phyloP scores from a whole-genome alignment of 2,888 invertebrate species.

The Allygus modestus region DNA sequence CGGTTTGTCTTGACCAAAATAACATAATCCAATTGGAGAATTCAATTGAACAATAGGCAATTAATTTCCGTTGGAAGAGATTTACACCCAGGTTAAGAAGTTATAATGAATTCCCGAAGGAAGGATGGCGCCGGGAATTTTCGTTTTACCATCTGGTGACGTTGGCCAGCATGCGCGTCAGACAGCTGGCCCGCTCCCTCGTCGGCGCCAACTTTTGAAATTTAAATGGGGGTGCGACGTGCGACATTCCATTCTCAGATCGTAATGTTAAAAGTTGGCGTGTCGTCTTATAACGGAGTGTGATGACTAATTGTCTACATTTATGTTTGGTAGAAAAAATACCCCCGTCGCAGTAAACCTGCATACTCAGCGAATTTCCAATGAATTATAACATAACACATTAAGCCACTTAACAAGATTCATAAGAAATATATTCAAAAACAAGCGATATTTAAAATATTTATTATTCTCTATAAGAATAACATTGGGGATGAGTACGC shows the following conservation, averaged over 20 bases:
- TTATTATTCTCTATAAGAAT: no score
- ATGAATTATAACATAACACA: no score
- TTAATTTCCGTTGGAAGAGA: background rate
- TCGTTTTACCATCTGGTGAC: background rate
- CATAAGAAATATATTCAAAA: no score
- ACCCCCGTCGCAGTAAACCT: no score
- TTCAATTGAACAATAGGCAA: background rate
- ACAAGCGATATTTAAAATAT: no score
- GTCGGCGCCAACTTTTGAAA: conserved; percentile 34
- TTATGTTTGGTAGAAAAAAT: no score
- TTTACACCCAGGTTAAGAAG: background rate
- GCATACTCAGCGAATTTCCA: no score
- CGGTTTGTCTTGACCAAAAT: background rate
- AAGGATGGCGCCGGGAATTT: background rate
- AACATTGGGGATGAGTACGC: no score
- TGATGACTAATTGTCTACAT: no score
- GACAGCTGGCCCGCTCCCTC: conserved; percentile 33
- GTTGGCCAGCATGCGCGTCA: conserved; percentile 14
- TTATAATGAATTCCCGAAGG: background rate
- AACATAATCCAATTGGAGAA: background rate
- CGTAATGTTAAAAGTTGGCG: no score
- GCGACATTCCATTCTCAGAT: conserved; percentile 3
- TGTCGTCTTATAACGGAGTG: no score
- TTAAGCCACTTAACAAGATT: no score
- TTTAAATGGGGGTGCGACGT: conserved; percentile 8